Base-by-base conservation (phyloP, 2,888 invertebrate species). In the Leptinotarsa tumamoca region DNA sequence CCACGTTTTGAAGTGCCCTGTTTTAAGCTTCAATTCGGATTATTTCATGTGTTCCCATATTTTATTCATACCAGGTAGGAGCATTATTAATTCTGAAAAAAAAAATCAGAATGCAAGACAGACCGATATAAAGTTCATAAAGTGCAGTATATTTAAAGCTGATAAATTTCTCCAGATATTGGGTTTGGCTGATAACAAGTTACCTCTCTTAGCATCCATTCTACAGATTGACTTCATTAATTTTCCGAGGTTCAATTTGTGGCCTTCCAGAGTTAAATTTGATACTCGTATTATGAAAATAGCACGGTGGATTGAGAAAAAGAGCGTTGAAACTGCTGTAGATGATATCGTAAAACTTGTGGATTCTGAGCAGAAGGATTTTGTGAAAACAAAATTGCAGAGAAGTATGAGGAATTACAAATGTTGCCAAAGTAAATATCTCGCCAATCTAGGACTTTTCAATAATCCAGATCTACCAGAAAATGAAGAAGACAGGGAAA, bases 1-100 rank as follows among this genome's bases (percentile, higher is more conserved):
- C 0, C 92, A 93, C 79, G 90, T 92, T 74, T 66, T 75, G 63
- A 63, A 52, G 18, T 75, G 75, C 23, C 72, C 75, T 14, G 43
- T 75, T 51, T 58, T 75, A 5, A 75, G 75, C 27, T 68, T 58
- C 27, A 72, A 75, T 61, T 75, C 75, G 33, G 75, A 75, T 68
- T 75, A 63, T 83, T 58, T 58, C 4, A 23, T 58, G 17, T 58
- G 58, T 15, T 17, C 58, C 21, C 21, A 58, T 13, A 58, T 58
- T 23, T 21, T 14, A 10, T 58, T 23, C 4, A 58, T 58, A 58
- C 58, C 58, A 58, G 23, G 5, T 13, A 21, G 27, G 14, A 23
- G 23, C 17, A 15, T 43, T 43, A 52, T 15, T 17, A 4, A 17
- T 52, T 52, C 52, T 17, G 17, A n/a, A 52, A 52, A 17, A 4